Base-by-base conservation (phyloP, 2,113 vertebrate species). In the Plecturocebus donacophilus region DNA sequence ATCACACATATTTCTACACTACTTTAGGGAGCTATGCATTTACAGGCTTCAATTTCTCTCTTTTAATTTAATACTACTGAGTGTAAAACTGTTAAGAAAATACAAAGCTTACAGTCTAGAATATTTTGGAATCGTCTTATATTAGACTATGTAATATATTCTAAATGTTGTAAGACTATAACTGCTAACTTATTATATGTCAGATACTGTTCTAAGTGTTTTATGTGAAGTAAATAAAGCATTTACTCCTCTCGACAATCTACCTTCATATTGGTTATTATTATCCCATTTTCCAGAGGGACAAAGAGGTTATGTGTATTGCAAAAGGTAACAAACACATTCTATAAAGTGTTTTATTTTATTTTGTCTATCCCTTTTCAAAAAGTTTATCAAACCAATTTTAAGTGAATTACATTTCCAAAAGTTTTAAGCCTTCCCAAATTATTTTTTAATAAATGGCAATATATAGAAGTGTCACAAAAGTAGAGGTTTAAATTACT, bases 381-480 rank as follows among this genome's bases (percentile, higher is more conserved):
- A 84, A 25, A 82, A 86, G 32, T 75, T 32, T 47, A 82, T 45
- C 23, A 81, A 47, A 89, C 9, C 86, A 92, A 68, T 8, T 87
- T 81, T n/a, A 92, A 87, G 70, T 52, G 20, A 96, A 94, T 86
- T 91, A 85, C 3, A 94, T 91, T 90, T 94, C 95, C 30, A 47
- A 79, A 90, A 94, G 32, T 85, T 93, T 71, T 79, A 75, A 95
- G 38, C 2, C 49, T 88, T 95, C 19, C 10, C 17, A 40, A 64
- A 85, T 52, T 82, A 3, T 68, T 88, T 95, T 82, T 61, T 45
- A 97, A 47, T 86, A 91, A 58, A 76, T 17, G 23, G 54, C 95
- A 96, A 89, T 58, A 91, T 2, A 82, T 1, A 32, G 8, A 68
- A 66, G 40, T 87, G 38, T 73, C 27, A 91, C 27, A 91, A 95